phyloP scores from a whole-genome alignment of 2,888 invertebrate genomes.

The Zelleria hepariella region DNA sequence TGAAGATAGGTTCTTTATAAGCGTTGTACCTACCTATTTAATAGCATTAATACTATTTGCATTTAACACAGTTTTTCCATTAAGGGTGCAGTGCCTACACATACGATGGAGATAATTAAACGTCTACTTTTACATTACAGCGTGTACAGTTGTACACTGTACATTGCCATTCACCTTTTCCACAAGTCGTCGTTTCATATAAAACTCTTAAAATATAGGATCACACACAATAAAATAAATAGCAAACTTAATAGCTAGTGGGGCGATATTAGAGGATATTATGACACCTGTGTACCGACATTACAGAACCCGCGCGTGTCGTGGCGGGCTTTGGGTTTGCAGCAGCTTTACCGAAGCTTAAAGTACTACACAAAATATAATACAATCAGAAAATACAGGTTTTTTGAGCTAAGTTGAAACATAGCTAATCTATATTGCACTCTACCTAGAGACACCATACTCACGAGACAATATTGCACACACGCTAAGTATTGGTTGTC shows the following conservation, averaged over 20 bases:
- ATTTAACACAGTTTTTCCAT: no score
- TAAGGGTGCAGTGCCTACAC: no score
- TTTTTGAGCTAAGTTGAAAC: no score
- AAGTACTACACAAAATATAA: not conserved
- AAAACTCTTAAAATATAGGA: not conserved
- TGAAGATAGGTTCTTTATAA: no score
- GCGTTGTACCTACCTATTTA: no score
- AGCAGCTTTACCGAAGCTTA: not conserved
- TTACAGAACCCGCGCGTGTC: not conserved
- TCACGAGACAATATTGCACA: no score
- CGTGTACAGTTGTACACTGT: constrained; percentile 79
- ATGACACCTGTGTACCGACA: not conserved
- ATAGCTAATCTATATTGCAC: no score
- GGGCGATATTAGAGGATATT: not conserved
- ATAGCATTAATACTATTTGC: no score
- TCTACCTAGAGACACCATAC: no score
- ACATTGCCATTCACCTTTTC: not conserved
- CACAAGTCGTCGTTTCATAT: not conserved
- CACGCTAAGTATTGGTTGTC: no score
- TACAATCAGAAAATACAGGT: not conserved
- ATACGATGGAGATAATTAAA: no score
- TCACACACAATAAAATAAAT: not conserved
- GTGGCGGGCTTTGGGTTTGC: not conserved
- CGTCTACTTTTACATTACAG: constrained; percentile 59
- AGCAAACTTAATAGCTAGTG: not conserved